Base-by-base conservation (phyloP, 2,888 invertebrate genomes). In the Hypolimnas misippus region DNA sequence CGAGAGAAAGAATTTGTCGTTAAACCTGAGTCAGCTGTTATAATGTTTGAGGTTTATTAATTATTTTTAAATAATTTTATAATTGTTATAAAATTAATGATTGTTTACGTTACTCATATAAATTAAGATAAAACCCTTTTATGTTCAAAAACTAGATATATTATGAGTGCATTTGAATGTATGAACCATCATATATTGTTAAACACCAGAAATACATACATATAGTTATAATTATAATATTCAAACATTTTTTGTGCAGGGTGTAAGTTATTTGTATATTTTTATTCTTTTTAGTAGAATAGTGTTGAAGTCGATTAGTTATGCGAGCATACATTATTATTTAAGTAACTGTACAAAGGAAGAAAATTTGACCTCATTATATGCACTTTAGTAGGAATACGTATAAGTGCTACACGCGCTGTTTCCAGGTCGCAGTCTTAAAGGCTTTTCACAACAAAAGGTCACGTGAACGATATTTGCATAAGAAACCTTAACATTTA, bases 401-500 rank as follows among this genome's bases (percentile, higher is more conserved):
- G 52, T 40, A 52, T 25, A 52, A 59, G 58, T 52, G 58, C 40
- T 52, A 31, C 58, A 59, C 52, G 58, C 40, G 52, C 33, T 16
- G 33, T 44, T 19, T 44, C 19, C 19, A 44, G 44, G 44, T 44
- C 44, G 44, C 16, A 17, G 44, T 3, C 17, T 44, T 10, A 44
- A 44, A 25, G 44, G 17, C 44, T 44, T 40, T 40, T 52, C 42
- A 52, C 25, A 59, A 50, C 57, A 50, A 57, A 52, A 52, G 52
- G 58, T 59, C 58, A 59, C 44, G 58, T 52, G 52, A 44, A 59
- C 52, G 17, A 33, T 59, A 52, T 59, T 59, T 59, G 33, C 52
- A 12, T 40, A 59, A 59, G 42, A 52, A 52, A 25, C 52, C 58
- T 59, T 59, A 52, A 52, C 58, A 58, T 58, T 58, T 44, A 10